A percentile compares a stretch with the other conserved stretches of the same genome.
Conservation (phyloP, 2,888 invertebrate species). For the Cephus spinipes region DNA sequence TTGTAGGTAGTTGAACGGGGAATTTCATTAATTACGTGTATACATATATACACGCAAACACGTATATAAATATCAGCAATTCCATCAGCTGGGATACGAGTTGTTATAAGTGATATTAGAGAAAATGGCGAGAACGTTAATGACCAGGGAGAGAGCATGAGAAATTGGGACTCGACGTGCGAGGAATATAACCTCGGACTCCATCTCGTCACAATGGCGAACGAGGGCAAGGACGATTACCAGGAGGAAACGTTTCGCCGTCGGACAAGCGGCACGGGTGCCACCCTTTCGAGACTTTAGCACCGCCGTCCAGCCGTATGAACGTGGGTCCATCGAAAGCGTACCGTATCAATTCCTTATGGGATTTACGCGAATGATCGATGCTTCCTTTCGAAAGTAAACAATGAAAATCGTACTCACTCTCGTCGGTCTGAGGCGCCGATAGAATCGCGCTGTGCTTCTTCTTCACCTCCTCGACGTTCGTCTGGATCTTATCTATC, state of each 20-base stretch:
- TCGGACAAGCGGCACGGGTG: neutral
- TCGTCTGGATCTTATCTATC: slow-evolving; percentile 99
- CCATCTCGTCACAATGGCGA: slow-evolving; percentile 20
- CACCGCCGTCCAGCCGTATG: neutral
- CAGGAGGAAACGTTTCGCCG: neutral
- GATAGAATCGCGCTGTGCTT: slow-evolving; percentile 99
- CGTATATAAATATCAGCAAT: neutral
- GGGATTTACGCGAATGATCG: neutral
- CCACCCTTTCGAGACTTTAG: neutral
- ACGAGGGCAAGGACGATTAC: slow-evolving; percentile 39
- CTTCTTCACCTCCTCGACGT: slow-evolving; percentile 99
- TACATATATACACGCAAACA: too few relatives aligned
- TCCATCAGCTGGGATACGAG: neutral
- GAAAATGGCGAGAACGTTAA: neutral
- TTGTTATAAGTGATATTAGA: neutral
- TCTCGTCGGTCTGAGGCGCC: slow-evolving; percentile 98
- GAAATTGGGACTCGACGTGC: slow-evolving; percentile 5
- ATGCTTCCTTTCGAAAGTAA: neutral
- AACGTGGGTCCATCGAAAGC: neutral
- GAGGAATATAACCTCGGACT: slow-evolving; percentile 23
- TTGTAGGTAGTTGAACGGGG: neutral
- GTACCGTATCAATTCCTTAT: neutral
- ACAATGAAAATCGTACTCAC: slow-evolving; percentile 72
- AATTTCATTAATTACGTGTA: neutral
- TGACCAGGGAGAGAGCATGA: neutral